phyloP scores from a whole-genome alignment of 1,140 invertebrate genomes.

The Hesperophylax magnus region DNA sequence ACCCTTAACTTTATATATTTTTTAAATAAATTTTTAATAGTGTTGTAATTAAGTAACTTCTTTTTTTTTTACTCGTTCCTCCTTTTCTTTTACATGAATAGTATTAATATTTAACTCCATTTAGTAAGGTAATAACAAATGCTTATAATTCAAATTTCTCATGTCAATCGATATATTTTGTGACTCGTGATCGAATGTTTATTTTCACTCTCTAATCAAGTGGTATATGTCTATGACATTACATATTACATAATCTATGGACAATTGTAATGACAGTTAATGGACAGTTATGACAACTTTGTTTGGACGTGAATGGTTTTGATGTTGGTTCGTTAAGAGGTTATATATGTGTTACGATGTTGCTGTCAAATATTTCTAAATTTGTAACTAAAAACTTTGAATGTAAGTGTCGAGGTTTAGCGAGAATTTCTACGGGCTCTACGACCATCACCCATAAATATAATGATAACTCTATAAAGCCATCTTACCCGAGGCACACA shows the following conservation, averaged over 20 bases:
- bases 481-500: background rate
- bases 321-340: background rate
- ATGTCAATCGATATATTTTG: background rate
- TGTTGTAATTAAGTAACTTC: no score
- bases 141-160: no score
- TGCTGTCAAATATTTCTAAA: slow-evolving; percentile 6
- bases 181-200: background rate
- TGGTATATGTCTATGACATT: background rate
- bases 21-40: no score
- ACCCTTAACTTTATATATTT: no score
- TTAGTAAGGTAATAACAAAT: no score
- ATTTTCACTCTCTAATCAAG: background rate
- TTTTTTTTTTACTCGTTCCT: no score
- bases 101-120: no score
- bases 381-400: slow-evolving; percentile 16
- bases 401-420: background rate
- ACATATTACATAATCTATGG: background rate
- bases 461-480: background rate
- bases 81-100: no score
- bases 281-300: background rate
- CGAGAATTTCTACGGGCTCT: background rate
- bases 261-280: background rate
- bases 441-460: background rate
- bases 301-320: no score
- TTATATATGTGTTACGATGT: slow-evolving; percentile 11